These are phyloP conservation scores for Bubalus kerabau DNA, from an alignment of 2,113 vertebrate genomes.

Conservation along the genomic window DNA sequence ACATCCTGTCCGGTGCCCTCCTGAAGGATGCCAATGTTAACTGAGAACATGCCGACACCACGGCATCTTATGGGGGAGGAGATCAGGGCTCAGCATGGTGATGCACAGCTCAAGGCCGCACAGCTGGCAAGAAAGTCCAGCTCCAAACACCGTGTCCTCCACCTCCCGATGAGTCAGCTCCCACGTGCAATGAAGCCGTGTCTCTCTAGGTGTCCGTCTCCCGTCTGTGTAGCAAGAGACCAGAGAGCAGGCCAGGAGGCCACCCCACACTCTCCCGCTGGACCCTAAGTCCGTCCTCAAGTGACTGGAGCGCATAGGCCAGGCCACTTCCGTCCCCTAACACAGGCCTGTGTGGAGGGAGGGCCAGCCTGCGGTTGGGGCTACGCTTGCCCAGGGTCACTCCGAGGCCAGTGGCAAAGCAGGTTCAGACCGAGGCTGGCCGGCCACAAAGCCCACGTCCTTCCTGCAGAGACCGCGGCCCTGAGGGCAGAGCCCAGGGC, in stretches of 20 bases:
- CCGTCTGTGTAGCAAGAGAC: neutral
- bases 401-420: neutral
- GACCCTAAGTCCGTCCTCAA: neutral
- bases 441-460: fast-evolving
- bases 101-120: neutral
- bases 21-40: neutral
- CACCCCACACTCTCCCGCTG: neutral
- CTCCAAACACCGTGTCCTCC: neutral
- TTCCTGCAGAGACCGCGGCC: neutral
- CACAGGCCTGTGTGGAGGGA: neutral
- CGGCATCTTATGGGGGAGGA: too few species aligned
- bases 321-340: neutral
- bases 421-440: too few species aligned
- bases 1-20: neutral
- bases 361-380: neutral
- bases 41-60: neutral
- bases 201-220: neutral
- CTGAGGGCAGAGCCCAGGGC: neutral
- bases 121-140: too few species aligned
- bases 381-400: neutral
- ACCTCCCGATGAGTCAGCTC: neutral
- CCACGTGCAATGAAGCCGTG: fast-evolving
- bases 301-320: neutral
- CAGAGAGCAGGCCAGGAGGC: neutral
- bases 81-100: neutral